Percentiles rank a stretch among this genome's conserved stretches.
Conservation (phyloP, 1,140 invertebrate genomes). For the Anadara kagoshimensis region DNA sequence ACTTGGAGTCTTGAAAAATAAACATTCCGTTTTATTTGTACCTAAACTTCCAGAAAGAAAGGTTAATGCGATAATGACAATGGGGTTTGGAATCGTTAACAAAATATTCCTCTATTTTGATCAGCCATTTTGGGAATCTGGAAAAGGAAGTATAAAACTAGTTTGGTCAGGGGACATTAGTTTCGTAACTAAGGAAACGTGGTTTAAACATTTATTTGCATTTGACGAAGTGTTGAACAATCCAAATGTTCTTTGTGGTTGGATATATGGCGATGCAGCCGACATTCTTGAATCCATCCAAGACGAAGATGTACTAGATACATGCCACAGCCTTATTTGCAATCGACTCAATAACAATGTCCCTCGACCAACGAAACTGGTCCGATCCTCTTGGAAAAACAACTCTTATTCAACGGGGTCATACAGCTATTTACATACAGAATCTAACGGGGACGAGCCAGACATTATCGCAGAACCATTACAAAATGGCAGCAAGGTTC, state of each 20-base stretch:
- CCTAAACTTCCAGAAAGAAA: neutral
- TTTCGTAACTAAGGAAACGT: slow-evolving; percentile 65
- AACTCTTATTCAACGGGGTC: slow-evolving; percentile 87
- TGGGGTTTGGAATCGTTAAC: slow-evolving; percentile 12
- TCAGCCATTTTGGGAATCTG: slow-evolving; percentile 15
- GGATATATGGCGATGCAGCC: slow-evolving; percentile 83
- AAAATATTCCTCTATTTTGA: slow-evolving; percentile 9
- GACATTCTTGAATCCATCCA: slow-evolving; percentile 81
- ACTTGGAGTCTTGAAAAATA: slow-evolving; percentile 11
- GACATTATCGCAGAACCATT: slow-evolving; percentile 45
- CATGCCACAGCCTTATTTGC: slow-evolving; percentile 76
- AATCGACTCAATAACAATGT: slow-evolving; percentile 76
- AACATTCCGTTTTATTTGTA: slow-evolving; percentile 9
- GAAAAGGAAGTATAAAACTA: slow-evolving; percentile 8
- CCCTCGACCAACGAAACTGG: slow-evolving; percentile 75
- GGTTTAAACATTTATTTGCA: slow-evolving; percentile 79
- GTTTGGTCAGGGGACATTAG: slow-evolving; percentile 51
- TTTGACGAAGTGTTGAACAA: slow-evolving; percentile 81
- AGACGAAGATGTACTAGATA: slow-evolving; percentile 81
- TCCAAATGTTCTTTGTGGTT: slow-evolving; percentile 80
- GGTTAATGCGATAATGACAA: slow-evolving; percentile 1
- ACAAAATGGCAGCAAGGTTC: slow-evolving; percentile 17
- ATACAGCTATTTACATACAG: slow-evolving; percentile 77
- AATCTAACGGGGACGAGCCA: slow-evolving; percentile 21
- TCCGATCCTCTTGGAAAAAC: slow-evolving; percentile 85